phyloP scores from a whole-genome alignment of 2,797 vertebrate genomes.

The Centroberyx gerrardi region DNA sequence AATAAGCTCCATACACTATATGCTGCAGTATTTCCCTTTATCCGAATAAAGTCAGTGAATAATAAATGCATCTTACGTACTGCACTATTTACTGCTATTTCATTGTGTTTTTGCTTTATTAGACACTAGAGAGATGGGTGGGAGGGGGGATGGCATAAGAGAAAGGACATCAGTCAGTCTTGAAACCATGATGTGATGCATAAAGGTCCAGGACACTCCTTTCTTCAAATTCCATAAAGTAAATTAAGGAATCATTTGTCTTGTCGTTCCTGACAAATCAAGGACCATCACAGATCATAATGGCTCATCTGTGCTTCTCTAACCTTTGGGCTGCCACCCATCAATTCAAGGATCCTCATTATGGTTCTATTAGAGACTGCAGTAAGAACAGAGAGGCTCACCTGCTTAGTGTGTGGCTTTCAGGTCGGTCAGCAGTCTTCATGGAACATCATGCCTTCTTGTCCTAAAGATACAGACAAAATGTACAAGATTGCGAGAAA shows the following conservation, averaged over 20 bases:
- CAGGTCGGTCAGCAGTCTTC: slow-evolving; percentile 37
- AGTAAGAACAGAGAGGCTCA: slow-evolving; percentile 62
- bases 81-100: neutral
- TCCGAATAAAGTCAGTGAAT: slow-evolving; percentile 6
- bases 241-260: slow-evolving; percentile 31
- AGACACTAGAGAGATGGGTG: neutral
- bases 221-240: slow-evolving; percentile 45
- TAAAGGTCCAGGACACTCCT: neutral
- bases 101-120: neutral
- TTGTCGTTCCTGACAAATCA: slow-evolving; percentile 38
- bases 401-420: slow-evolving; percentile 51
- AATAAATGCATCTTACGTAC: slow-evolving; percentile 22
- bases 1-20: neutral
- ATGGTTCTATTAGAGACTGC: slow-evolving; percentile 44
- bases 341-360: slow-evolving; percentile 50
- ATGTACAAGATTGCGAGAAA: slow-evolving; percentile 3
- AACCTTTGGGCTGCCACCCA: slow-evolving; percentile 36
- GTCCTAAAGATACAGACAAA: slow-evolving; percentile 54
- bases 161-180: neutral
- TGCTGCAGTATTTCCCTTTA: neutral
- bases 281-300: slow-evolving; percentile 40
- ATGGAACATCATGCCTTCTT: slow-evolving; percentile 48
- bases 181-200: slow-evolving; percentile 22
- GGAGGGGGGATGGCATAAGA: neutral
- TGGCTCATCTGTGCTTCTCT: slow-evolving; percentile 19